phyloP scores from a whole-genome alignment of 35 echinoderm and acorn worm genomes.

The Heliocidaris erythrogramma region DNA sequence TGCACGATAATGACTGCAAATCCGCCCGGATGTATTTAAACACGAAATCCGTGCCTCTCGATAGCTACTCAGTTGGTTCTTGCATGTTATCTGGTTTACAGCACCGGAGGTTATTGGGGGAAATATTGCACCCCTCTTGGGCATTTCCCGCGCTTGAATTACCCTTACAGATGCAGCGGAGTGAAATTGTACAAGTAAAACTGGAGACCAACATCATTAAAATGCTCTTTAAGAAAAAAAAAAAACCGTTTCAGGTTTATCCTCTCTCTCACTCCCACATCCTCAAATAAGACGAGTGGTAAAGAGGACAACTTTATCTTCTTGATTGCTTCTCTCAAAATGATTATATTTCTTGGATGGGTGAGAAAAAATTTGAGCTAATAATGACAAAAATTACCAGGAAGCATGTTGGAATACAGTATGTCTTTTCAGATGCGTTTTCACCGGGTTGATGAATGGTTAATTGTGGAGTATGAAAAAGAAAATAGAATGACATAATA shows the following conservation, averaged over 20 bases:
- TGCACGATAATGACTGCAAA: constrained; percentile 38
- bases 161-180: background rate
- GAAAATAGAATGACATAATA: too few relatives aligned
- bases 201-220: constrained; percentile 19
- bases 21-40: constrained; percentile 47
- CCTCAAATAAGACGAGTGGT: background rate
- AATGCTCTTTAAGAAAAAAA: constrained; percentile 17
- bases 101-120: constrained; percentile 35
- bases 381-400: too few relatives aligned
- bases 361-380: too few relatives aligned
- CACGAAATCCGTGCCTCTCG: constrained; percentile 50
- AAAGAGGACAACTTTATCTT: background rate
- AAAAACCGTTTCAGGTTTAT: background rate
- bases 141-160: constrained; percentile 12
- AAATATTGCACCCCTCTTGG: constrained; percentile 35
- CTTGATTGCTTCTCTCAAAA: background rate
- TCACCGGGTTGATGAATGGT: too few relatives aligned
- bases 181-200: background rate
- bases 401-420: too few relatives aligned
- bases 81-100: constrained; percentile 14
- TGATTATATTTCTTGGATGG: background rate
- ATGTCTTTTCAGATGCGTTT: too few relatives aligned
- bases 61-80: background rate
- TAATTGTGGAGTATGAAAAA: too few relatives aligned
- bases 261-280: background rate